Conservation (phyloP, 2,113 vertebrate genomes). For the Hippocampus barbouri region DNA sequence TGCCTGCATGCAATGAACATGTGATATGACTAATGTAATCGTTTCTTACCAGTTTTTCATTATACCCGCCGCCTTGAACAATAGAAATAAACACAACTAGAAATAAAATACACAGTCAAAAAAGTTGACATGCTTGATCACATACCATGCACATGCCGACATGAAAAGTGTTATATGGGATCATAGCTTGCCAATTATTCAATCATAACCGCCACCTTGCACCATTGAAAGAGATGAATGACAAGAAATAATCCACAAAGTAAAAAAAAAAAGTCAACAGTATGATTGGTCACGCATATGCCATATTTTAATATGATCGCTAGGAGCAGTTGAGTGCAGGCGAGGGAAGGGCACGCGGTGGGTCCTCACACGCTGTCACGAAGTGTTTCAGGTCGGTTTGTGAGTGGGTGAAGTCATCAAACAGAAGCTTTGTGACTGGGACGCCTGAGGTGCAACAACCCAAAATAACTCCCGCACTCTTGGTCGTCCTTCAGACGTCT, state of each 20-base stretch:
- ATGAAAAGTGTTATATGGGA: no score
- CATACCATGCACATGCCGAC: no score
- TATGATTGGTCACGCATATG: not conserved
- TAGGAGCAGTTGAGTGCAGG: not conserved
- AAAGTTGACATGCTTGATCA: no score
- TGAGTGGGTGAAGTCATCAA: not conserved
- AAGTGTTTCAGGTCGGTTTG: not conserved
- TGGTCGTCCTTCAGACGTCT: not conserved
- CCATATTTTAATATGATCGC: not conserved
- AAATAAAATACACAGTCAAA: no score
- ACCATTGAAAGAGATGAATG: no score
- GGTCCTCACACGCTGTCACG: not conserved
- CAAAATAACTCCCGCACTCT: not conserved
- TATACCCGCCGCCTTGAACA: no score
- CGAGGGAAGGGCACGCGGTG: not conserved
- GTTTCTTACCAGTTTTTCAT: no score
- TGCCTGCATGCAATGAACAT: not conserved
- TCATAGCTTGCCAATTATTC: no score
- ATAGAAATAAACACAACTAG: no score
- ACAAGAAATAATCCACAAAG: no score
- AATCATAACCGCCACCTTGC: no score
- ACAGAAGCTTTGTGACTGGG: constrained; percentile 1
- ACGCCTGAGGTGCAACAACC: not conserved
- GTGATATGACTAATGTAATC: no score
- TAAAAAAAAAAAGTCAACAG: not conserved